Conservation (phyloP, 2,797 vertebrate species). For the Pseudomugil gertrudae region DNA sequence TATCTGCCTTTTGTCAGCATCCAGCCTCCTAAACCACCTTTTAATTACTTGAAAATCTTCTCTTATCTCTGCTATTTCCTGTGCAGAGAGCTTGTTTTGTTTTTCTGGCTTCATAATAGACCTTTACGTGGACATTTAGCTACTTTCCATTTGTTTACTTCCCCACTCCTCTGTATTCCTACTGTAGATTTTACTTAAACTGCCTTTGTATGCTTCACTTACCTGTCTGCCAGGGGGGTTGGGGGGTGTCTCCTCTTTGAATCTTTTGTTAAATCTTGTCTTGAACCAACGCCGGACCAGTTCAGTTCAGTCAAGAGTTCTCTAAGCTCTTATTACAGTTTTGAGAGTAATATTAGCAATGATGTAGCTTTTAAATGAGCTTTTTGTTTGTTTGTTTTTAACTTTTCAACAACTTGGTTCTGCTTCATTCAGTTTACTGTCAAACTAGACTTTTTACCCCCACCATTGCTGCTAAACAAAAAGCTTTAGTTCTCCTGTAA, state of each 20-base stretch:
- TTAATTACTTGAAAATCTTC: constrained; percentile 5
- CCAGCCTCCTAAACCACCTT: neutral
- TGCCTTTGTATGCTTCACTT: neutral
- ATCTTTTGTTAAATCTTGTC: neutral
- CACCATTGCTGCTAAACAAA: too few species aligned
- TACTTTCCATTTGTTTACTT: neutral
- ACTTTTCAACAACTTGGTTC: too few species aligned
- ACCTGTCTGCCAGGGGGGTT: neutral
- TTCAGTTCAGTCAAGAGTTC: neutral
- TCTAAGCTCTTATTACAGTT: too few species aligned
- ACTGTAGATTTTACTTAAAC: neutral
- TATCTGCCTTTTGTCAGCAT: neutral
- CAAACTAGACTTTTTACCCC: too few species aligned
- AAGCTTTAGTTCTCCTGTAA: too few species aligned
- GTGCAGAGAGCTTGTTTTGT: neutral
- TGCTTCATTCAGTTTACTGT: too few species aligned
- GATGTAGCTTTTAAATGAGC: too few species aligned
- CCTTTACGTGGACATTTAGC: neutral
- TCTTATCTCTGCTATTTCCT: neutral
- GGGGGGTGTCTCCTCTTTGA: neutral
- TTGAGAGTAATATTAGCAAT: too few species aligned
- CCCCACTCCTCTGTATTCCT: neutral
- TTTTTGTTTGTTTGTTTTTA: too few species aligned
- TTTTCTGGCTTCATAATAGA: neutral
- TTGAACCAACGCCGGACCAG: neutral